Base-by-base conservation (phyloP, 2,113 vertebrate species). In the Thinocorus orbignyianus region DNA sequence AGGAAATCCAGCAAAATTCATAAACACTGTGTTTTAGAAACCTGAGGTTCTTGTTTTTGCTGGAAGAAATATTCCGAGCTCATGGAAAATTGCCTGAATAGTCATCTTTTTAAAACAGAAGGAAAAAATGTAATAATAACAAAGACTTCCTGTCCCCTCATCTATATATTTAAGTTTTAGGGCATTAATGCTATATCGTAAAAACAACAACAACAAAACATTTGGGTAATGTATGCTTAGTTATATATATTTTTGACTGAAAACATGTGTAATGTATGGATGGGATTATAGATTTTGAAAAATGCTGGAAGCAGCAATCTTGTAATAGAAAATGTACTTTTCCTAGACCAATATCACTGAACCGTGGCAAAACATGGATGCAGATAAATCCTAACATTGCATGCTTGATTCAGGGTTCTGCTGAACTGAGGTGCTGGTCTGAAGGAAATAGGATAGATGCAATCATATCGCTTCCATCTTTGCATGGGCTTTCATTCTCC, bases 1-100 rank as follows among this genome's bases (percentile, higher is more conserved):
- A 92, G 61, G 51, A 95, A 96, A 96, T 89, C 30, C 70, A 95
- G 54, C 46, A 92, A 72, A 42, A 51, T 94, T 91, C 46, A 61
- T 46, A 55, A 87, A 60, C 7, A 70, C 8, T 49, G 16, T 33
- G 6, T 28, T 88, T 10, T 52, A 82, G 62, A 12, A 57, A 92
- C 22, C 49, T 10, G 10, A 52, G 18, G 22, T 87, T 87, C 18
- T 39, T 88, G 39, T 52, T 96, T 85, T 94, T 93, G 16, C 41
- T 86, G 13, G 51, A 88, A 88, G 33, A 92, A 88, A 71, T 65
- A 74, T 66, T 44, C 77, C 55, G 95, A 89, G 46, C 12, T 70
- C 23, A 73, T 35, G 44, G 78, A 92, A 95, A 93, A 89, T 41
- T 92, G 23, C 26, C 58, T 62, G 26, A 69, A 20, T 19, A 74